Base-by-base conservation (phyloP, 2,797 vertebrate species). In the Pogoniulus pusillus region DNA sequence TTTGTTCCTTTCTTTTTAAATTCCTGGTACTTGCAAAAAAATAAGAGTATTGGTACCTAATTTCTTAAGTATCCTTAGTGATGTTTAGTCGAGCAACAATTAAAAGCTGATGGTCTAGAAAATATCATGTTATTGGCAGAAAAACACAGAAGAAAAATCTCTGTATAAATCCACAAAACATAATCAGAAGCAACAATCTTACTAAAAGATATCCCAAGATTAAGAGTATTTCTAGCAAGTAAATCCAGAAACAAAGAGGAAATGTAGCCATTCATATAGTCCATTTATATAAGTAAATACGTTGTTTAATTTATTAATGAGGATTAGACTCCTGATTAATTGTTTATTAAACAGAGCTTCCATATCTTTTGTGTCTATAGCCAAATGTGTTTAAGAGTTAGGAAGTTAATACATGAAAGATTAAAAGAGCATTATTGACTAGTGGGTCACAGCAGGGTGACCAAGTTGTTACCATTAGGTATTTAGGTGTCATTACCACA, bases 251-350 rank as follows among this genome's bases (percentile, higher is more conserved):
- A 69, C 57, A 95, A 84, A 65, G 39, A 73, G 81, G 35, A 82
- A 86, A 83, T 91, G 72, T 79, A 93, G 83, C 85, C 65, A 82
- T 92, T 88, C 57, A 87, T 80, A 34, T 70, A 66, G 93, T 90
- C 75, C 73, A 92, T 94, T 76, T 45, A 29, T 91, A 60, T 87
- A 91, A 96, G 80, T 93, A 96, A 95, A 96, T 92, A 82, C 68
- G 91, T 86, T 80, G 82, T 87, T 96, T 95, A 84, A 96, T 96
- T 97, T 95, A 95, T 95, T 96, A 94, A 94, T 82, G 70, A 95
- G 89, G 82, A 92, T 94, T 93, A 84, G 85, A 95, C 90, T 93
- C 69, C 66, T 91, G 84, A 85, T 91, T 87, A 95, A 94, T 74
- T 92, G 92, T 93, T 96, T 94, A 92, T 87, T 93, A 95, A 96